These are phyloP conservation scores for Hyposoter didymator DNA, from an alignment of 2,888 invertebrate species.

Conservation along the genomic window DNA sequence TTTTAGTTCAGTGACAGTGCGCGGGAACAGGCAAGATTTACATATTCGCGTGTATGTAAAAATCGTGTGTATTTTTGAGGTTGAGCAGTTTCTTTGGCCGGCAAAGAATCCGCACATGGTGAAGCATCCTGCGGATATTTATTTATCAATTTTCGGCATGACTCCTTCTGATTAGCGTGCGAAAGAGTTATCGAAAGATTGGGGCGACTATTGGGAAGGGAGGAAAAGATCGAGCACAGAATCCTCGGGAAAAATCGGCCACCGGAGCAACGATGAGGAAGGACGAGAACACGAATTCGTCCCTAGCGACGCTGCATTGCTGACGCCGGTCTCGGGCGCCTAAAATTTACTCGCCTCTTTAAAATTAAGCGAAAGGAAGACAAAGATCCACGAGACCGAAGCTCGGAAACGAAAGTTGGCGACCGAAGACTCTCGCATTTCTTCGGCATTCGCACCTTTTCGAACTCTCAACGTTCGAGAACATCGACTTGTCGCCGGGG, in stretches of 20 bases:
- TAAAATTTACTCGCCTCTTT: conserved; percentile 22
- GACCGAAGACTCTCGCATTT: not conserved
- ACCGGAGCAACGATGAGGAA: conserved; percentile 77
- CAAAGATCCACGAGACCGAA: not conserved
- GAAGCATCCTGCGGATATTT: conserved; percentile 38
- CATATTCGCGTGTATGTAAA: conserved; percentile 18
- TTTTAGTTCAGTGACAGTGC: conserved; percentile 60
- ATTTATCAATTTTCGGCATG: not conserved
- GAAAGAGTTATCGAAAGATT: not conserved
- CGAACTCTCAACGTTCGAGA: not conserved
- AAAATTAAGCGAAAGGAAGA: conserved; percentile 7
- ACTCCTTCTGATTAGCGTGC: not conserved
- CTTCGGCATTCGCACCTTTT: not conserved
- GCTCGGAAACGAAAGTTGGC: not conserved
- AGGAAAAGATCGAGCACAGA: not conserved
- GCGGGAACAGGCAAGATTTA: conserved; percentile 39
- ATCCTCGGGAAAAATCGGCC: too few relatives aligned
- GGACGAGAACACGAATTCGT: conserved; percentile 73
- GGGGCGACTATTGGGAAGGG: not conserved
- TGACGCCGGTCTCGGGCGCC: conserved; percentile 76
- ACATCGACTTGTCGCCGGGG: not conserved
- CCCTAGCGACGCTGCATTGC: conserved; percentile 76
- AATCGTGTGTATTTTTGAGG: conserved; percentile 1
- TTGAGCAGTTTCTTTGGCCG: not conserved
- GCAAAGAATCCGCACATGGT: conserved; percentile 34